Evolutionary conservation across 1,140 invertebrate genomes (phyloP), one percentile per base, ranked within the genome.

Genomic region (Hypothenemus hampei): DNA sequence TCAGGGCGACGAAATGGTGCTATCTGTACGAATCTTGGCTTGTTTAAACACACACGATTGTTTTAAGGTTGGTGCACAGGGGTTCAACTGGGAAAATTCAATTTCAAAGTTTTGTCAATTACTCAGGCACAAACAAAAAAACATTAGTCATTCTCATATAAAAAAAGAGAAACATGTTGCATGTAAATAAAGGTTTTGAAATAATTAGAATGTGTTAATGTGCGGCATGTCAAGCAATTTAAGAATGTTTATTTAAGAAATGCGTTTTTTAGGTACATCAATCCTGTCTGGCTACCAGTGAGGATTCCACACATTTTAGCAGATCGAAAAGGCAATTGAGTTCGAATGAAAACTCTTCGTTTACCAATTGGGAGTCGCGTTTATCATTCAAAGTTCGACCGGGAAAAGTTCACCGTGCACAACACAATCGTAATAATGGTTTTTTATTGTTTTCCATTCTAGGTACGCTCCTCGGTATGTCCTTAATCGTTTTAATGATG

Each of bases 11-110:
- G 75, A 80, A 29, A 73, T 85, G 52, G 66, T 82, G 2, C 67
- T 86, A 15, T 80, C 76, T 35, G 78, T 83, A 24, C 75, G 75
- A 53, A 72, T 83, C 3, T 73, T 76, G 0, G 83, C 78, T 3
- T 85, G 83, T 47, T 56, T 84, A 8, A 78, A 82, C 22, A 68
- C 74, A 0, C 63, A 67, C 4, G 83, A 85, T 63, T 85, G 83
- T 56, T 47, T 49, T 21, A 58, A 53, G 59, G 65, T 67, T 58
- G 43, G 53, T 37, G 1, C 13, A 31, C 26, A n/a, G n/a, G n/a
- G n/a, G n/a, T n/a, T n/a, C n/a, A n/a, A n/a, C n/a, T n/a, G n/a
- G n/a, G n/a, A n/a, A n/a, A n/a, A n/a, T n/a, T n/a, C n/a, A n/a
- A n/a, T n/a, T n/a, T n/a, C n/a, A n/a, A n/a, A n/a, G n/a, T n/a